phyloP scores from a whole-genome alignment of 2,888 invertebrate genomes.

The Tricholauxania praeusta region DNA sequence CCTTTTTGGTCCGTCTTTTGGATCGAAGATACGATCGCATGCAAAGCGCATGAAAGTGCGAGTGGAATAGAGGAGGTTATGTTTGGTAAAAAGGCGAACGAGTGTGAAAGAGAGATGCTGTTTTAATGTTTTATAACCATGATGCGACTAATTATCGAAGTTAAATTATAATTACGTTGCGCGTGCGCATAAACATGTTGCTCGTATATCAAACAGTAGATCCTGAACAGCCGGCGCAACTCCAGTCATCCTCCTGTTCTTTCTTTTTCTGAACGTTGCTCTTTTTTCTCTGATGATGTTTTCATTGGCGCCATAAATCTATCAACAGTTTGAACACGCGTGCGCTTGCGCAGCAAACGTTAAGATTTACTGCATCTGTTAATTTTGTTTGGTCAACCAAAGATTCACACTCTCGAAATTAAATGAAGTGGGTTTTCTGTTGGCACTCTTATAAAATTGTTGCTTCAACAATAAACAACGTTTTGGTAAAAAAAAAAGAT shows the following conservation, averaged over 20 bases:
- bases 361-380: slow-evolving; percentile 24
- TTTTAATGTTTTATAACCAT: slow-evolving; percentile 59
- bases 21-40: slow-evolving; percentile 17
- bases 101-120: slow-evolving; percentile 8
- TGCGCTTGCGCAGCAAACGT: slow-evolving; percentile 36
- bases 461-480: too few relatives aligned
- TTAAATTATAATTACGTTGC: slow-evolving; percentile 60
- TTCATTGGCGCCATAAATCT: slow-evolving; percentile 36
- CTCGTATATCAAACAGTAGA: slow-evolving; percentile 19
- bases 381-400: slow-evolving; percentile 24
- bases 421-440: too few relatives aligned
- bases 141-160: slow-evolving; percentile 65
- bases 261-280: slow-evolving; percentile 8
- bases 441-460: too few relatives aligned
- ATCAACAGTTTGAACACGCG: slow-evolving; percentile 33
- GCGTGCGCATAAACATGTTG: slow-evolving; percentile 42
- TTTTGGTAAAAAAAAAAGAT: too few relatives aligned
- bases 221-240: slow-evolving; percentile 8
- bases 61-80: not conserved
- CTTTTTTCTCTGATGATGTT: not conserved
- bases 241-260: slow-evolving; percentile 10
- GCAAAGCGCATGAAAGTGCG: slow-evolving; percentile 10
- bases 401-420: too few relatives aligned
- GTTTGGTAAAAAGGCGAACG: not conserved
- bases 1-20: not conserved